These are phyloP conservation scores for Drosophila subobscura DNA, from an alignment of 1,140 invertebrate species.

Conservation along the genomic window DNA sequence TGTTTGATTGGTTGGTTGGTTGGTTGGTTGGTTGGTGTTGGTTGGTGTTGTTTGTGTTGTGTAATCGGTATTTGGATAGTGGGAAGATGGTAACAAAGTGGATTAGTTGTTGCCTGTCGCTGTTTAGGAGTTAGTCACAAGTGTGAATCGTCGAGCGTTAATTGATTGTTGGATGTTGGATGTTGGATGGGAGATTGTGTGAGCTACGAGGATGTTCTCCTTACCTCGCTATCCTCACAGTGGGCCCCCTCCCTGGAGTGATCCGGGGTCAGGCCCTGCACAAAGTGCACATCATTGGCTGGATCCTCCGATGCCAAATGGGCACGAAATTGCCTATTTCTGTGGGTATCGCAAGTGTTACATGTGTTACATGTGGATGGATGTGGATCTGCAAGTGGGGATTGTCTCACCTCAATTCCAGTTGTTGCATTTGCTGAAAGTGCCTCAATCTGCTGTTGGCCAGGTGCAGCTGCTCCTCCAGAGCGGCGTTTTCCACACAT, in stretches of 20 bases:
- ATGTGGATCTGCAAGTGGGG: neutral
- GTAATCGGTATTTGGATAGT: conserved; percentile 35
- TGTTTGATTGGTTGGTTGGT: conserved; percentile 18
- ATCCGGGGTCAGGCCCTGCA: conserved; percentile 66
- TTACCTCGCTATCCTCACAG: conserved; percentile 80
- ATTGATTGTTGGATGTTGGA: conserved; percentile 26
- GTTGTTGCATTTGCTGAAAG: conserved; percentile 89
- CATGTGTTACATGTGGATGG: too few species aligned
- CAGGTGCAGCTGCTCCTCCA: conserved; percentile 92
- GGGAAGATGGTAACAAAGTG: conserved; percentile 77
- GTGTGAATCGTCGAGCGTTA: conserved; percentile 43
- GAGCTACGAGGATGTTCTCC: neutral
- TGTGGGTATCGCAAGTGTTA: conserved; percentile 50
- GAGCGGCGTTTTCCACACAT: conserved; percentile 93
- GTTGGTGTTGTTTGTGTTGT: conserved; percentile 45
- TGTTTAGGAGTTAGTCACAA: conserved; percentile 47
- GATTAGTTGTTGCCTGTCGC: conserved; percentile 63
- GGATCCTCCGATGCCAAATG: conserved; percentile 88
- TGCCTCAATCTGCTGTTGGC: conserved; percentile 91
- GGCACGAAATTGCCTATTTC: conserved; percentile 90
- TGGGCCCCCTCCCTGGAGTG: conserved; percentile 54
- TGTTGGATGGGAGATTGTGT: neutral
- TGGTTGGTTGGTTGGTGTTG: conserved; percentile 33
- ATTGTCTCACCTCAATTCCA: conserved; percentile 87
- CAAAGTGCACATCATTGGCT: conserved; percentile 84